phyloP scores from a whole-genome alignment of 2,888 invertebrate genomes.

The Lymantria dispar region DNA sequence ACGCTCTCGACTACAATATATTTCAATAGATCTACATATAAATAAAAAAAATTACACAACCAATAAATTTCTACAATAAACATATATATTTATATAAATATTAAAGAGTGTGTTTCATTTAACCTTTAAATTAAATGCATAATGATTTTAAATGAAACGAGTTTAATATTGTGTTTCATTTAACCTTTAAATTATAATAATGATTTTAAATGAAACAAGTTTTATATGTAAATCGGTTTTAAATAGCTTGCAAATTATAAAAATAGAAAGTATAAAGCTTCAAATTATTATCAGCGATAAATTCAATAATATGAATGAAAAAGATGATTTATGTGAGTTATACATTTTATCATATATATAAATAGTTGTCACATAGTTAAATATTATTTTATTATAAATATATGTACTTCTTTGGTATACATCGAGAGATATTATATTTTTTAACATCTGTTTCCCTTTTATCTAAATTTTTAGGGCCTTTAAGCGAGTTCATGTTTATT shows the following conservation, averaged over 20 bases:
- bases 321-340: not conserved
- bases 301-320: conserved; percentile 22
- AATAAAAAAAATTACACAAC: conserved; percentile 67
- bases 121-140: conserved; percentile 17
- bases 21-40: conserved; percentile 48
- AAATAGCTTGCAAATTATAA: conserved; percentile 7
- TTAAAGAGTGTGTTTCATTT: conserved; percentile 15
- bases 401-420: conserved; percentile 66
- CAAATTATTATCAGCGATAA: conserved; percentile 42
- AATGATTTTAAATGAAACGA: conserved; percentile 14
- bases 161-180: conserved; percentile 19
- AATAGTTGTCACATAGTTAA: conserved; percentile 21
- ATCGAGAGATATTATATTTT: conserved; percentile 32
- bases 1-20: conserved; percentile 58
- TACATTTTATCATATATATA: not conserved
- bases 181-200: conserved; percentile 16
- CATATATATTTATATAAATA: conserved; percentile 15
- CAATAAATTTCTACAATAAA: conserved; percentile 38
- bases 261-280: not conserved
- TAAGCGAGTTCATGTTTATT: not conserved
- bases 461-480: not conserved
- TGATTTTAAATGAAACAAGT: conserved; percentile 14
- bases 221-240: not conserved
- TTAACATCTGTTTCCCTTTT: not conserved
- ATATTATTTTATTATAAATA: conserved; percentile 14